Conservation (phyloP, 1,140 invertebrate species). For the Papilio polyxenes region DNA sequence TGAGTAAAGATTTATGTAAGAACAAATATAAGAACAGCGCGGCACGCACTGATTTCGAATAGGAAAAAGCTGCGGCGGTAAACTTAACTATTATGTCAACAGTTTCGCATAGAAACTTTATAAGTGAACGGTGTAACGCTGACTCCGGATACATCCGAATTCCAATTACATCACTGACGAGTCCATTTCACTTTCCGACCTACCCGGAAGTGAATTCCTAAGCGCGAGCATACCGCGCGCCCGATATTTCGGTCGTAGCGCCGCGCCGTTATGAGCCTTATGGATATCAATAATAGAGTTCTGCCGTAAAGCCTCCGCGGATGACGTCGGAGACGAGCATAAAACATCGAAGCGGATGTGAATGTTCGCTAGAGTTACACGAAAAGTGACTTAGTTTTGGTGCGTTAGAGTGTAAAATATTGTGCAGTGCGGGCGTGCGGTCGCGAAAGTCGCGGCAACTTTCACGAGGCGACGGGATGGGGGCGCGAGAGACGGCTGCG, state of each 20-base stretch:
- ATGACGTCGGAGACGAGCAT: conserved; percentile 69
- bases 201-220: conserved; percentile 81
- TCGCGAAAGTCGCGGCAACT: conserved; percentile 79
- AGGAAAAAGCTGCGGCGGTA: conserved; percentile 58
- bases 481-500: conserved; percentile 69
- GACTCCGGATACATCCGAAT: conserved; percentile 80
- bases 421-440: conserved; percentile 47
- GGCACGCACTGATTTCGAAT: conserved; percentile 36
- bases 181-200: conserved; percentile 80
- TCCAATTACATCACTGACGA: conserved; percentile 80
- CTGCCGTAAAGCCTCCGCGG: conserved; percentile 42
- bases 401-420: conserved; percentile 69
- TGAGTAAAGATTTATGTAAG: background rate
- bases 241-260: conserved; percentile 54
- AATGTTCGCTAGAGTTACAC: conserved; percentile 59
- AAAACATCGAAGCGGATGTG: conserved; percentile 77
- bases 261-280: conserved; percentile 56
- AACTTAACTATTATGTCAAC: conserved; percentile 74
- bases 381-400: conserved; percentile 72
- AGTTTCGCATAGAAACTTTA: conserved; percentile 75
- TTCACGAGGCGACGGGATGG: conserved; percentile 75
- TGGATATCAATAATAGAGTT: conserved; percentile 47
- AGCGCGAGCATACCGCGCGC: conserved; percentile 76
- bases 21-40: background rate
- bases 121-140: conserved; percentile 77